Conservation (phyloP, 2,113 vertebrate genomes). For the Arizona elegans region DNA sequence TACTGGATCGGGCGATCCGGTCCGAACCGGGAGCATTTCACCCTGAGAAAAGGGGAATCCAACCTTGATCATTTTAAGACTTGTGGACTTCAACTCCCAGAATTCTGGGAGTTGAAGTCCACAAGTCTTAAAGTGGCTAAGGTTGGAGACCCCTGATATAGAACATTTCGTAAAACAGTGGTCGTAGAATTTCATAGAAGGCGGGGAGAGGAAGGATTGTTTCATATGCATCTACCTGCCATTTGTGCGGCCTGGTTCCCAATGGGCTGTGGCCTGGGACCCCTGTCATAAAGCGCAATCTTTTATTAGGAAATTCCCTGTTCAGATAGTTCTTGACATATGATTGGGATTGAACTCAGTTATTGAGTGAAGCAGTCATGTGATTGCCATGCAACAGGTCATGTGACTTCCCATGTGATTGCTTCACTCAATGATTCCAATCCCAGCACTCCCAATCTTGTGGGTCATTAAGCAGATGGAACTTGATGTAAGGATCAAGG, state of each 20-base stretch:
- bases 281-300: neutral
- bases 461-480: no score
- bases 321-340: neutral
- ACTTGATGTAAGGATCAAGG: no score
- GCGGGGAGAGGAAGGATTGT: neutral
- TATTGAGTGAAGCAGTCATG: neutral
- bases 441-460: neutral
- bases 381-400: neutral
- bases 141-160: neutral
- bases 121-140: no score
- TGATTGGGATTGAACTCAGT: neutral
- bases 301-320: neutral
- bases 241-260: neutral
- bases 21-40: no score
- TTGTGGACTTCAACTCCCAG: no score
- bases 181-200: no score
- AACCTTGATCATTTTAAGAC: neutral
- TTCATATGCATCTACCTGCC: neutral
- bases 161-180: neutral
- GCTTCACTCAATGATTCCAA: neutral
- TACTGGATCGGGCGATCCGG: no score
- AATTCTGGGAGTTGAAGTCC: no score
- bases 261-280: neutral
- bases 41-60: no score
- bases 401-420: neutral